These are phyloP conservation scores for Etheostoma perlongum DNA, from an alignment of 2,797 vertebrate genomes.

Conservation along the genomic window DNA sequence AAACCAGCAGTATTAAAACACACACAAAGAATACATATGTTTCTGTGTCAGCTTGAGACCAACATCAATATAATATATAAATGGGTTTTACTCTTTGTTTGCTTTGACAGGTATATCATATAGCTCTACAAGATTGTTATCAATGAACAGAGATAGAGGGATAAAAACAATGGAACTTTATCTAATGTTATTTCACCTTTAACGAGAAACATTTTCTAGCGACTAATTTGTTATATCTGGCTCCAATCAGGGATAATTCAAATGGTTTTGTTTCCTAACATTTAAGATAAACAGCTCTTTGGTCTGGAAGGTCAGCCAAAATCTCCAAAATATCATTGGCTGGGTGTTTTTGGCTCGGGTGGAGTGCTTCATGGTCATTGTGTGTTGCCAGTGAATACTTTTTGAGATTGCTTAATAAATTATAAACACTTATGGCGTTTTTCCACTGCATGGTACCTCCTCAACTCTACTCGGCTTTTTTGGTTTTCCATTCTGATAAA, in stretches of 20 bases:
- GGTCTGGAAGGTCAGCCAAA: conserved; percentile 66
- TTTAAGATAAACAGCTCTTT: conserved; percentile 76
- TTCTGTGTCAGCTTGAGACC: conserved; percentile 3
- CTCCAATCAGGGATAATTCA: conserved; percentile 77
- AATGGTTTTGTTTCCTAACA: conserved; percentile 75
- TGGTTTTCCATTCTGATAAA: no score
- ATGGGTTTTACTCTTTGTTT: conserved; percentile 35
- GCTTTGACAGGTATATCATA: conserved; percentile 45
- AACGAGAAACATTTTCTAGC: conserved; percentile 65
- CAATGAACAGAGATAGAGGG: conserved; percentile 36
- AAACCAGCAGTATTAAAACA: not conserved
- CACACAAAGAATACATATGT: not conserved
- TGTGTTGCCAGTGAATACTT: conserved; percentile 53
- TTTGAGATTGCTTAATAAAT: conserved; percentile 59
- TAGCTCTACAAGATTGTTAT: conserved; percentile 31
- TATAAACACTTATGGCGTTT: conserved; percentile 24
- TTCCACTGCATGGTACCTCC: no score
- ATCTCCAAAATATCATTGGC: conserved; percentile 29
- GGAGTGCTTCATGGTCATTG: conserved; percentile 37
- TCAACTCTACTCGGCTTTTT: no score
- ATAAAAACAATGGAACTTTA: conserved; percentile 52
- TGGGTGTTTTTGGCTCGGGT: conserved; percentile 14
- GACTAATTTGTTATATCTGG: conserved; percentile 76
- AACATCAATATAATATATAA: conserved; percentile 26
- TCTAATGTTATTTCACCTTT: conserved; percentile 67